phyloP scores from a whole-genome alignment of 2,797 vertebrate species.

The Sebastiscus tertius region DNA sequence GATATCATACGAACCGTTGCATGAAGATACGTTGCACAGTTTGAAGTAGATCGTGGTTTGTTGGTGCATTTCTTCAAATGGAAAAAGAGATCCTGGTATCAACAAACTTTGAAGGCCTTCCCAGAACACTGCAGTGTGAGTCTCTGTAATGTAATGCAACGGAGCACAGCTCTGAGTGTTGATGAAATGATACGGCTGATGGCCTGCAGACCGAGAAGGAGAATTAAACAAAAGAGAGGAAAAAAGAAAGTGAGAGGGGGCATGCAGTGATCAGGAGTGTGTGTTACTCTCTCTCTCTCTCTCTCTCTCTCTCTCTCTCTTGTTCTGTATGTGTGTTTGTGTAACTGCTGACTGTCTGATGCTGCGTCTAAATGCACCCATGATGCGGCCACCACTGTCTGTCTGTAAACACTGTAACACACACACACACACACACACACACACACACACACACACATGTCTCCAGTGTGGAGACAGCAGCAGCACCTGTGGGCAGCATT shows the following conservation, averaged over 20 bases:
- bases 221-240: slow-evolving; percentile 22
- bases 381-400: slow-evolving; percentile 55
- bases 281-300: background rate
- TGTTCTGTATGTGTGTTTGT: background rate
- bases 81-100: background rate
- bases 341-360: slow-evolving; percentile 28
- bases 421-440: slow-evolving; percentile 14
- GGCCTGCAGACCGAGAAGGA: background rate
- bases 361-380: slow-evolving; percentile 34
- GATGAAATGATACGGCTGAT: slow-evolving; percentile 24
- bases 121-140: background rate
- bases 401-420: slow-evolving; percentile 44
- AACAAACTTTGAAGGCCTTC: background rate
- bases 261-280: background rate
- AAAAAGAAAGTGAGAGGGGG: background rate
- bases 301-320: background rate
- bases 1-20: too few species aligned
- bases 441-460: slow-evolving; percentile 29
- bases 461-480: slow-evolving; percentile 38
- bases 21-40: too few species aligned
- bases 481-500: slow-evolving; percentile 47
- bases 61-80: background rate
- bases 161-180: background rate
- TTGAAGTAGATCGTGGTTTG: background rate
- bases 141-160: background rate